These are phyloP conservation scores for Zaprionus nigranus DNA, from an alignment of 1,140 invertebrate species.

Conservation along the genomic window DNA sequence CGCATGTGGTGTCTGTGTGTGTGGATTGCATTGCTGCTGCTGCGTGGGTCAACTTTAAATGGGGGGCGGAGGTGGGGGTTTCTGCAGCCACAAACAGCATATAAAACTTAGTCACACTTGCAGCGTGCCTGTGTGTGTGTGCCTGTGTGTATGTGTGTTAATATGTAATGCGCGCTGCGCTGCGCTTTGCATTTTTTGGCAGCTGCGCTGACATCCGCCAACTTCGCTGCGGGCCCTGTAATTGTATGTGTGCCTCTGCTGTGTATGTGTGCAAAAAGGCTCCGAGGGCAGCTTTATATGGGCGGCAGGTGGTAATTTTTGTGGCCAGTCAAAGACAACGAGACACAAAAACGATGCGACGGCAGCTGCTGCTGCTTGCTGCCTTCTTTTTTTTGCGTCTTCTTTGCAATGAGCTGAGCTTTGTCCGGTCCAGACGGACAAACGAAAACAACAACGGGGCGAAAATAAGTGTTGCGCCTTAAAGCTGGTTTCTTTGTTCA, in stretches of 20 bases:
- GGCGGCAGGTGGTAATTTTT: conserved; percentile 81
- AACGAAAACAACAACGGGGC: conserved; percentile 32
- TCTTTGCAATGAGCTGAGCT: conserved; percentile 44
- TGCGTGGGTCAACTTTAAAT: conserved; percentile 53
- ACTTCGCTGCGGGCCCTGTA: conserved; percentile 27
- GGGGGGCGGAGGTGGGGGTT: not conserved
- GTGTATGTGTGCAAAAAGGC: conserved; percentile 32
- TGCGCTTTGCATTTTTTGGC: conserved; percentile 49
- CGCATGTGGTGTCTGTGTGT: conserved; percentile 40
- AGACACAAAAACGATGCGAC: conserved; percentile 41
- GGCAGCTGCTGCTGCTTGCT: conserved; percentile 55
- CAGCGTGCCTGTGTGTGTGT: not conserved
- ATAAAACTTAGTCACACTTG: conserved; percentile 6
- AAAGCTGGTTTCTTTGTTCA: conserved; percentile 64
- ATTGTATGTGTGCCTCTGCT: not conserved
- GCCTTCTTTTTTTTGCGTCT: conserved; percentile 62
- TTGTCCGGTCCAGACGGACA: conserved; percentile 40
- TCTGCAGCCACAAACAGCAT: conserved; percentile 22
- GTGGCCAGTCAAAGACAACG: conserved; percentile 57
- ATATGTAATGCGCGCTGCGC: conserved; percentile 16
- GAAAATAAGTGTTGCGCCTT: conserved; percentile 57
- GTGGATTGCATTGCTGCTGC: conserved; percentile 53
- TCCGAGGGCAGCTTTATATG: conserved; percentile 76
- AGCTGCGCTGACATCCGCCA: conserved; percentile 47
- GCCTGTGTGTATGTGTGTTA: not conserved